Evolutionary conservation across 2,797 vertebrate species (phyloP).

Genomic region (Intellagama lesueurii): DNA sequence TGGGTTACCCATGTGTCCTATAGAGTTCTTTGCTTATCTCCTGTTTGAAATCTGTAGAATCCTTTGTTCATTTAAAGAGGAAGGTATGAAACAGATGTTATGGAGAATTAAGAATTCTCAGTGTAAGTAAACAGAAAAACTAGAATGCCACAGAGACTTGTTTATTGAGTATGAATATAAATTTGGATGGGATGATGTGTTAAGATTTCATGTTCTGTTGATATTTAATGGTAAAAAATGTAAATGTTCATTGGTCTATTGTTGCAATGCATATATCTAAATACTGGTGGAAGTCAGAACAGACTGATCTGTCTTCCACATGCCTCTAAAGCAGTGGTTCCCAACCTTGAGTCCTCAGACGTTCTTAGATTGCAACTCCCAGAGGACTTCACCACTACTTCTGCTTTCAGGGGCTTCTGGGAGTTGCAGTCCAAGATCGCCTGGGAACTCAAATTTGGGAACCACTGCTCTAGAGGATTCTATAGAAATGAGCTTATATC

Average conservation of each 20-base stretch:
- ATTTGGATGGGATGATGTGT: not conserved
- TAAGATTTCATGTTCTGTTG: conserved; percentile 20
- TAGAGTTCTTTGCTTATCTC: not conserved
- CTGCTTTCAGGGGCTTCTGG: too few species aligned
- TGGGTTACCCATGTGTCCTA: not conserved
- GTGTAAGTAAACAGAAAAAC: conserved; percentile 20
- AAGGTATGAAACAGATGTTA: not conserved
- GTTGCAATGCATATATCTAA: not conserved
- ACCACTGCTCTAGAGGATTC: not conserved
- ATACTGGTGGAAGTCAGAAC: not conserved
- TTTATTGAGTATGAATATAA: conserved; percentile 17
- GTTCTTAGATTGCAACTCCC: too few species aligned
- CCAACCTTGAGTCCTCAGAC: too few species aligned
- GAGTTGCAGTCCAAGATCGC: too few species aligned
- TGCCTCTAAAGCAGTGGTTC: not conserved
- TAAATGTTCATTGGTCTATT: conserved; percentile 31
- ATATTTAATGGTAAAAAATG: conserved; percentile 4
- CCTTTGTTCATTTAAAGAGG: not conserved
- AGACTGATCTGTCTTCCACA: not conserved
- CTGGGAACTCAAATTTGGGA: too few species aligned
- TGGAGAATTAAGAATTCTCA: not conserved
- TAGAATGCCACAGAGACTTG: not conserved
- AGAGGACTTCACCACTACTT: too few species aligned
- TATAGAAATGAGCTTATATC: not conserved
- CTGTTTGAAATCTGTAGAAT: not conserved